These are phyloP conservation scores for Podiceps cristatus DNA, from an alignment of 2,113 vertebrate species.

Conservation along the genomic window DNA sequence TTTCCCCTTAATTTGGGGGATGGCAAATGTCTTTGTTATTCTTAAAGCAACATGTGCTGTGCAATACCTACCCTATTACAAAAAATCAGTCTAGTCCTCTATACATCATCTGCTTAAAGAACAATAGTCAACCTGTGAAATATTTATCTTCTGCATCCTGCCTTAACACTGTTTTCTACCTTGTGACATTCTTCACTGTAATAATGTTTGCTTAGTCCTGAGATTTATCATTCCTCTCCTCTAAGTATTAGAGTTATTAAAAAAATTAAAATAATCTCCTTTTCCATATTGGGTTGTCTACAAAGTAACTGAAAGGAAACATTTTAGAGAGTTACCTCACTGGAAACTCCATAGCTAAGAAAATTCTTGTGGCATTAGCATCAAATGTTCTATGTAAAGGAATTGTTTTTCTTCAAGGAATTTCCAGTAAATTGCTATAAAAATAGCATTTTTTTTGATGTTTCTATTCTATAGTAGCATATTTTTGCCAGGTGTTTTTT, in stretches of 20 bases:
- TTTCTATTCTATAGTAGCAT: background rate
- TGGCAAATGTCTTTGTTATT: conserved; percentile 23
- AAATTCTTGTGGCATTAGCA: conserved; percentile 28
- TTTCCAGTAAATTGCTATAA: conserved; percentile 1
- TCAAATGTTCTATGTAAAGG: background rate
- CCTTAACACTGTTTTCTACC: background rate
- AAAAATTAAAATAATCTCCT: background rate
- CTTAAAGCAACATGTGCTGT: background rate
- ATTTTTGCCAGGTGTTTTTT: conserved; percentile 1
- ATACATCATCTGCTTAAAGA: background rate
- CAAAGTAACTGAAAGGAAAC: conserved; percentile 1
- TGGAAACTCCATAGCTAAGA: conserved; percentile 31
- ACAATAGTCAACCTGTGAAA: background rate
- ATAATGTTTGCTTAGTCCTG: background rate
- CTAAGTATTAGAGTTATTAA: conserved; percentile 6
- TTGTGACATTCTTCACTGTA: background rate
- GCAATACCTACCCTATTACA: background rate
- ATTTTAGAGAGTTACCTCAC: conserved; percentile 34
- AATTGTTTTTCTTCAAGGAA: conserved; percentile 45
- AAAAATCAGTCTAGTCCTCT: background rate
- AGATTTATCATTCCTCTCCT: background rate
- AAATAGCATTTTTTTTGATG: conserved; percentile 29
- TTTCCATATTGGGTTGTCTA: conserved; percentile 5
- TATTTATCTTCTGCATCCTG: background rate
- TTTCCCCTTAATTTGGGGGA: conserved; percentile 10